These are phyloP conservation scores for Ochropleura plecta DNA, from an alignment of 2,888 invertebrate genomes.

Conservation along the genomic window DNA sequence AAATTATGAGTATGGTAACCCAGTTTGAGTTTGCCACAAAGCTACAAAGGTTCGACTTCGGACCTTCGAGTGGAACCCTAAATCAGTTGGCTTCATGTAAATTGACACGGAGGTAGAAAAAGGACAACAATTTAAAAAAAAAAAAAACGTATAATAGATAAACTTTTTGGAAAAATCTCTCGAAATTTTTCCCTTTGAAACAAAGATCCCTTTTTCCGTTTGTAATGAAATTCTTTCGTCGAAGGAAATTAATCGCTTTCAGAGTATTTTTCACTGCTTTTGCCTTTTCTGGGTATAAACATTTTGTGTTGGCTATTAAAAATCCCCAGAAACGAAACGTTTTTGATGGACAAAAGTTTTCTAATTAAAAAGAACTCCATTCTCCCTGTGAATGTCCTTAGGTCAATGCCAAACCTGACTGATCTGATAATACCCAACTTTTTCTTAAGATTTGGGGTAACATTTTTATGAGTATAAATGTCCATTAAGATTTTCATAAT, in stretches of 20 bases:
- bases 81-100: slow-evolving; percentile 28
- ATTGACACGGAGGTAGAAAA: slow-evolving; percentile 13
- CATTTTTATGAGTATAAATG: neutral
- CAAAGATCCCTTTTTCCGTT: slow-evolving; percentile 54
- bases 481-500: neutral
- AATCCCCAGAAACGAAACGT: slow-evolving; percentile 29
- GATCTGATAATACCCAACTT: slow-evolving; percentile 3
- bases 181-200: slow-evolving; percentile 57
- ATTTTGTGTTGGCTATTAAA: slow-evolving; percentile 49
- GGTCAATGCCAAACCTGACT: neutral
- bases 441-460: neutral
- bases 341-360: slow-evolving; percentile 48
- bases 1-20: slow-evolving; percentile 33
- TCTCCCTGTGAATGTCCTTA: slow-evolving; percentile 11
- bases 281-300: slow-evolving; percentile 39
- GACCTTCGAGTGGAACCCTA: neutral
- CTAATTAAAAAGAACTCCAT: slow-evolving; percentile 34
- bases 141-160: slow-evolving; percentile 15
- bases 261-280: slow-evolving; percentile 52
- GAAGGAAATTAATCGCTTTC: slow-evolving; percentile 69
- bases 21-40: slow-evolving; percentile 16
- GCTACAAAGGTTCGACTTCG: slow-evolving; percentile 2
- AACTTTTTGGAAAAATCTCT: slow-evolving; percentile 38
- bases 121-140: slow-evolving; percentile 37
- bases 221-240: slow-evolving; percentile 71